These are phyloP conservation scores for Drosophila quinaria DNA, from an alignment of 2,888 invertebrate genomes.

Conservation along the genomic window DNA sequence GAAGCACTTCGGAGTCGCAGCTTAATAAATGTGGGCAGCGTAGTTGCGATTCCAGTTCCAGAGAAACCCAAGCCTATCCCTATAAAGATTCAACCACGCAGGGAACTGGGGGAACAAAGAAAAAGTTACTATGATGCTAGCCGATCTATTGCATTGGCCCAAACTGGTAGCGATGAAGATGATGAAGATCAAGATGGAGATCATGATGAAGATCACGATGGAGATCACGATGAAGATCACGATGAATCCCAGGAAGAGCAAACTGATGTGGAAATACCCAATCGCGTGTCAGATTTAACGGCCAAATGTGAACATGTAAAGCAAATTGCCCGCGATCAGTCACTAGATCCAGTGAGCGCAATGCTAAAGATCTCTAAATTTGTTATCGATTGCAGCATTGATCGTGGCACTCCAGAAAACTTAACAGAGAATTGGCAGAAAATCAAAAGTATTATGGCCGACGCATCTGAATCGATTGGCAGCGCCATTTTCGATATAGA, in stretches of 20 bases:
- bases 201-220: too few relatives aligned
- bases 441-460: background rate
- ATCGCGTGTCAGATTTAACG: background rate
- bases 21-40: background rate
- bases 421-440: background rate
- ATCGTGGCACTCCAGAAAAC: too few relatives aligned
- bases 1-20: background rate
- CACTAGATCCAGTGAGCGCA: background rate
- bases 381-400: background rate
- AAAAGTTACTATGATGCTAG: background rate
- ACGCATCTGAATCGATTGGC: background rate
- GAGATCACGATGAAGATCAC: too few relatives aligned
- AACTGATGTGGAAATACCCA: background rate
- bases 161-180: background rate
- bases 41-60: background rate
- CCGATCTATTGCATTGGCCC: background rate
- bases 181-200: too few relatives aligned
- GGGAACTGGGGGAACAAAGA: background rate
- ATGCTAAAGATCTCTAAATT: background rate
- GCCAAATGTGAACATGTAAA: background rate
- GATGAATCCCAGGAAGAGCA: background rate
- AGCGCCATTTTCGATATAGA: background rate
- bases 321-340: background rate
- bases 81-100: background rate
- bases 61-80: background rate